phyloP scores from a whole-genome alignment of 2,113 vertebrate genomes.

The Heliornis fulica region DNA sequence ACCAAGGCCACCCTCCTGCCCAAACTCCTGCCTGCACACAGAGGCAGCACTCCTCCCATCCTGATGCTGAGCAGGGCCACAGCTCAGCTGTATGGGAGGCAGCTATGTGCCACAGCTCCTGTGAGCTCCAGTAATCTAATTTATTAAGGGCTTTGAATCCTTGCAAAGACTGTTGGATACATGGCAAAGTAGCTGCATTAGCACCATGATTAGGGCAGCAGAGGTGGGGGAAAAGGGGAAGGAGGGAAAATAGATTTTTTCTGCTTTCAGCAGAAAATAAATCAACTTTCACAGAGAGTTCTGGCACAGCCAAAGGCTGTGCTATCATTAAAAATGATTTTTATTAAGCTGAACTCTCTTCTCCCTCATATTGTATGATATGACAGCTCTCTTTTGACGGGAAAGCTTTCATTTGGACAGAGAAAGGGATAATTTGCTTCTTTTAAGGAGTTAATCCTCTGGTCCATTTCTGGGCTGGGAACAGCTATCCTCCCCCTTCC shows the following conservation, averaged over 20 bases:
- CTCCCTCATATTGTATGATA: conserved; percentile 62
- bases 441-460: conserved; percentile 71
- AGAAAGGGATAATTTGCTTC: conserved; percentile 72
- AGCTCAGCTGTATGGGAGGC: not conserved
- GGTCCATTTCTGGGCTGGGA: conserved; percentile 63
- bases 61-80: accelerated
- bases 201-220: not conserved
- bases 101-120: not conserved
- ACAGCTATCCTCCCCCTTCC: conserved; percentile 59
- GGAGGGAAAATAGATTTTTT: conserved; percentile 17
- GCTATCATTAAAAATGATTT: conserved; percentile 30
- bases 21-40: accelerated
- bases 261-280: conserved; percentile 32
- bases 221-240: not conserved
- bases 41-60: not conserved
- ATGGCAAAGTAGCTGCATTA: not conserved
- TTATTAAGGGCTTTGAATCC: not conserved
- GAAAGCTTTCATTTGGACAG: conserved; percentile 65
- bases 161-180: not conserved
- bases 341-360: conserved; percentile 49
- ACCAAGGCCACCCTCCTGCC: not conserved
- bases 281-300: conserved; percentile 39
- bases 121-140: not conserved
- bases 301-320: not conserved
- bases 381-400: conserved; percentile 72